Conservation (phyloP, 2,113 vertebrate species). For the Etia nguti region DNA sequence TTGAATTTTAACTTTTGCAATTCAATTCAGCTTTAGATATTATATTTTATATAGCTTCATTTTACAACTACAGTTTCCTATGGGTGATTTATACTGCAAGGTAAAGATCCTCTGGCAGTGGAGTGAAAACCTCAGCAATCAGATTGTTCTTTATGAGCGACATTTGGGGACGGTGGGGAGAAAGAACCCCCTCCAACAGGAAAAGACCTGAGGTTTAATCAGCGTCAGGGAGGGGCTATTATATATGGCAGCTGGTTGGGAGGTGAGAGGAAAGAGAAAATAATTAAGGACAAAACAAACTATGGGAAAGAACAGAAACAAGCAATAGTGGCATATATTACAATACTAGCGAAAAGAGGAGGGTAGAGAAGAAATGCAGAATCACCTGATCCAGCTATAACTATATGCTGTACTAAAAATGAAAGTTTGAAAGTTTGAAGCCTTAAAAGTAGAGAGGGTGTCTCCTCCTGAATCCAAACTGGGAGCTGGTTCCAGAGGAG, state of each 20-base stretch:
- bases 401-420: not conserved
- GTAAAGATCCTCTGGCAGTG: not conserved
- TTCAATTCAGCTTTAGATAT: not conserved
- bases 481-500: not conserved
- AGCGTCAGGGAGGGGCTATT: not conserved
- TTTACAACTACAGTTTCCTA: not conserved
- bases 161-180: not conserved
- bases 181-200: not conserved
- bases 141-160: not conserved
- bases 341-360: not conserved
- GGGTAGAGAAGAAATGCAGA: not conserved
- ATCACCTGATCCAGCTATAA: not conserved
- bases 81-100: not conserved
- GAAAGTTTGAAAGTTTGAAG: not conserved
- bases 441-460: not conserved
- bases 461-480: not conserved
- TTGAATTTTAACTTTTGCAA: not conserved
- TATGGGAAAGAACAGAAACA: not conserved
- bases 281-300: not conserved
- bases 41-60: not conserved
- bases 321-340: not conserved
- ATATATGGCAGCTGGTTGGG: not conserved
- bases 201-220: not conserved
- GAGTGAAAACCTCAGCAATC: not conserved
- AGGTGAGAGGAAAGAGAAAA: not conserved